Conservation (phyloP, 2,888 invertebrate species). For the Tortricodes alternella region DNA sequence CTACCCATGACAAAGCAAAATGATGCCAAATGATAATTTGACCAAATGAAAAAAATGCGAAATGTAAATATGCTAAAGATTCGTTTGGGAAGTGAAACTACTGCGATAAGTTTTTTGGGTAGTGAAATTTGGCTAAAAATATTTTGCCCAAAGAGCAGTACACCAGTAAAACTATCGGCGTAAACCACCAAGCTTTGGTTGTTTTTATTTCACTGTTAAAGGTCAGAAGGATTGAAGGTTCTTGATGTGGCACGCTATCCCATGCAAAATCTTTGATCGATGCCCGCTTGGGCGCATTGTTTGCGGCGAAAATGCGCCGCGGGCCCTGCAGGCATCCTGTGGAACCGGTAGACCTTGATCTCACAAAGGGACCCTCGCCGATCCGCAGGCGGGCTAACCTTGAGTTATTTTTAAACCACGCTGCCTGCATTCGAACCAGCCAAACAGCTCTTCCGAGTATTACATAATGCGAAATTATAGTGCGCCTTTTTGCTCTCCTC, state of each 20-base stretch:
- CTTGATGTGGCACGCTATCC: slow-evolving; percentile 22
- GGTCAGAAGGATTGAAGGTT: slow-evolving; percentile 13
- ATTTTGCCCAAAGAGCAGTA: no score
- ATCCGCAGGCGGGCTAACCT: slow-evolving; percentile 68
- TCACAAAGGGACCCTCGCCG: slow-evolving; percentile 75
- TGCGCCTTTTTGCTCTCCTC: slow-evolving; percentile 63
- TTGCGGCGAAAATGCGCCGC: slow-evolving; percentile 22
- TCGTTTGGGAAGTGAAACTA: no score
- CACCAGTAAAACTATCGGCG: neutral
- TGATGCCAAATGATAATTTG: no score
- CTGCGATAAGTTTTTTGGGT: no score
- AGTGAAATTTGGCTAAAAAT: no score
- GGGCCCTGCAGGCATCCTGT: slow-evolving; percentile 63
- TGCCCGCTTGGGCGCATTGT: slow-evolving; percentile 23
- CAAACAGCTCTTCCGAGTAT: slow-evolving; percentile 77
- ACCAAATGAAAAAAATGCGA: no score
- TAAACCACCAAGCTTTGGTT: neutral
- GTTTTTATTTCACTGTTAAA: neutral
- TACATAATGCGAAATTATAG: slow-evolving; percentile 80
- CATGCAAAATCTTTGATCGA: slow-evolving; percentile 28
- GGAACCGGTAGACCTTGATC: slow-evolving; percentile 79
- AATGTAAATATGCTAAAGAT: no score
- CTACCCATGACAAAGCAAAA: no score
- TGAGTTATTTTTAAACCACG: slow-evolving; percentile 79
- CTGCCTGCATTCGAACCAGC: slow-evolving; percentile 71